Base-by-base conservation (phyloP, 1,140 invertebrate genomes). In the Microplitis mediator region DNA sequence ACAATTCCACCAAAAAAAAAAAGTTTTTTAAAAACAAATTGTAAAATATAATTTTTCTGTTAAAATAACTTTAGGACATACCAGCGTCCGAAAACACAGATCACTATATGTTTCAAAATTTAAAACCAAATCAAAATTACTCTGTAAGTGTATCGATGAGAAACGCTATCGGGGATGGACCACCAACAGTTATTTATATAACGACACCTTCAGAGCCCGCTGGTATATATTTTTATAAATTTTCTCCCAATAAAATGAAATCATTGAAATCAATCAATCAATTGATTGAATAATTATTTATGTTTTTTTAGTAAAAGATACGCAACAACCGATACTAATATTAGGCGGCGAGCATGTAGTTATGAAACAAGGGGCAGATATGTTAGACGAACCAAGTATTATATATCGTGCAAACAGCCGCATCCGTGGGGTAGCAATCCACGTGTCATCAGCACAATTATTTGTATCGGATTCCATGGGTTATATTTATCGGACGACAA, bases 161-260 rank as follows among this genome's bases (percentile, higher is more conserved):
- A 76, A 98, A 97, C 82, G 88, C 88, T 1, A 90, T 91, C 31
- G 96, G 95, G 0, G 91, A 94, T 79, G 95, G 95, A 16, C 94
- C 94, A 0, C 81, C 89, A 2, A 89, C 90, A 3, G 86, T 85
- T 3, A 88, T 89, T 4, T 84, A 87, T 45, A 90, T 94, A 9
- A 89, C 89, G 3, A 96, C 95, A 2, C 90, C 91, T 1, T 85
- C 89, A 11, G 86, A 90, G 81, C 89, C 91, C 51, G 88, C 88
- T 81, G 90, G 92, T 93, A 88, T 82, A 82, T 69, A 64, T 51
- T 45, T 45, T 3, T 23, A 23, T 23, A 23, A 23, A 45, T 11
- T 11, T 45, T 5, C 3, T 54, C 13, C 5, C n/a, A n/a, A 14
- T n/a, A 54, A n/a, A 14, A 13, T 54, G 2, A 14, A 14, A 54